These are phyloP conservation scores for Luehdorfia chinensis DNA, from an alignment of 1,140 invertebrate genomes.

Conservation along the genomic window DNA sequence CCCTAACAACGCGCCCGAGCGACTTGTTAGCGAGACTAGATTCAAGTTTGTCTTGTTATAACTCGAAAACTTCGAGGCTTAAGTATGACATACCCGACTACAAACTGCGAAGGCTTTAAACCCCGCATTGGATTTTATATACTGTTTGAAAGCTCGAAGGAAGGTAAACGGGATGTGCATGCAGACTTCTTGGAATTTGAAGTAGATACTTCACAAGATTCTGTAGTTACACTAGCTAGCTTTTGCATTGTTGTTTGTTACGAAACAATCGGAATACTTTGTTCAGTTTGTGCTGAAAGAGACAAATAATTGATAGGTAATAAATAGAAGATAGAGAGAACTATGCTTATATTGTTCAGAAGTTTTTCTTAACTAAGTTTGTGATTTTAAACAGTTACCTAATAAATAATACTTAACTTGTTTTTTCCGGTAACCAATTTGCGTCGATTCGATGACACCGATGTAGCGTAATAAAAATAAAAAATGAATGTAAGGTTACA, in stretches of 20 bases:
- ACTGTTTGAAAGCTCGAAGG: slow-evolving; percentile 5
- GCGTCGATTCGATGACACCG: no score
- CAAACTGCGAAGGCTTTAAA: slow-evolving; percentile 31
- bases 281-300: background rate
- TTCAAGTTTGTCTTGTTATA: slow-evolving; percentile 62
- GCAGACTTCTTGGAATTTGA: slow-evolving; percentile 13
- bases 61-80: slow-evolving; percentile 34
- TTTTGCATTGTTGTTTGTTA: slow-evolving; percentile 5
- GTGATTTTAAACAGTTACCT: no score
- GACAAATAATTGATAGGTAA: no score
- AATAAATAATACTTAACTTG: no score
- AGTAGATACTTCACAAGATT: slow-evolving; percentile 5
- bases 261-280: slow-evolving; percentile 7
- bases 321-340: no score
- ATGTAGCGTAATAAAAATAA: no score
- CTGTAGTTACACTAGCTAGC: background rate
- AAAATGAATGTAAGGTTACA: no score
- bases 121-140: slow-evolving; percentile 21
- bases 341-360: no score
- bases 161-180: slow-evolving; percentile 10
- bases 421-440: no score
- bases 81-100: slow-evolving; percentile 33
- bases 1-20: slow-evolving; percentile 34
- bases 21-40: slow-evolving; percentile 49
- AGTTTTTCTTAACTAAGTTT: no score